Base-by-base conservation (phyloP, 2,113 vertebrate species). In the Neotragus pygmaeus region DNA sequence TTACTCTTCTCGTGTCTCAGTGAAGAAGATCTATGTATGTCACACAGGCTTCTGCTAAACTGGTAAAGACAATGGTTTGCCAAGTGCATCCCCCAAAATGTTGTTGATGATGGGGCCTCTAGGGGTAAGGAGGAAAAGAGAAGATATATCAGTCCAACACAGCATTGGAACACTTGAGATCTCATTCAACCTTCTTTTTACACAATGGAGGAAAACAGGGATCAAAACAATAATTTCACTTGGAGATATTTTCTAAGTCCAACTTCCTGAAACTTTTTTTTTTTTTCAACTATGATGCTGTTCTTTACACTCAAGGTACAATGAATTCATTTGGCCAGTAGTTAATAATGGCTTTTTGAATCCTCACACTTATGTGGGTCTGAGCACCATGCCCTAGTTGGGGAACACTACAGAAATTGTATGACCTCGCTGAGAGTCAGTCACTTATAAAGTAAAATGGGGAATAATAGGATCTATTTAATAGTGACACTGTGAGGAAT, bases 1-100 rank as follows among this genome's bases (percentile, higher is more conserved):
- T 97, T 88, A 43, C 47, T 96, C 66, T 89, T 98, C 97, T 81
- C 77, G 88, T 95, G 95, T 97, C 97, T 98, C 89, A 91, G 87
- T 95, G 58, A 94, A 94, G 85, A 97, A 91, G 30, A 21, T 21
- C 87, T 90, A 75, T 25, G 84, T 94, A 94, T 90, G 83, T 45
- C 94, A 91, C 83, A 85, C 82, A 81, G 70, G 91, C 25, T 97
- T 97, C 96, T 84, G 78, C 66, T 93, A 96, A 98, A 86, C 89
- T 84, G 87, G 95, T 98, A 84, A 97, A 96, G 75, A 96, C 84
- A 96, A 91, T 43, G 80, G 27, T 96, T 7, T 39, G 16, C 5
- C 53, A 97, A 88, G 15, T 2, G 45, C 60, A 86, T 62, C 90
- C 95, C 88, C 81, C 75, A 89, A 78, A 93, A 95, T 87, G 27